A percentile compares a stretch with the other conserved stretches of the same genome.
Conservation (phyloP, 2,113 vertebrate species). For the Micromys minutus region DNA sequence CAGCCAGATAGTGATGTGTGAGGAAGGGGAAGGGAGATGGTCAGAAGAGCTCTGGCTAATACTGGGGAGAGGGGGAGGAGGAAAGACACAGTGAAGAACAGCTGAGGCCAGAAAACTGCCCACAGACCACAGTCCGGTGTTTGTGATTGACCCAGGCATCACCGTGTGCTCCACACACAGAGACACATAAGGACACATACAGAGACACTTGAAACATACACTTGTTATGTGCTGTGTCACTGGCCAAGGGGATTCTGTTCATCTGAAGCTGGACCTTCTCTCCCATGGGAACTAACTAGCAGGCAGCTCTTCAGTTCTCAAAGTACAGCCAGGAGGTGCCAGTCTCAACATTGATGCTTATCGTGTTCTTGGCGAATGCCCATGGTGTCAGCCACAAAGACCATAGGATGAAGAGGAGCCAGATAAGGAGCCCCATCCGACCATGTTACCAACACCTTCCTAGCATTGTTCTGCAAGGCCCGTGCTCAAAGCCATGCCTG, state of each 20-base stretch:
- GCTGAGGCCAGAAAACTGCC: not conserved
- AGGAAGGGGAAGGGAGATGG: not conserved
- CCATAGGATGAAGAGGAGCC: not conserved
- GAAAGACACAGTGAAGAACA: not conserved
- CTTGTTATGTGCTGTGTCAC: not conserved
- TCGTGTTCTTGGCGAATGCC: not conserved
- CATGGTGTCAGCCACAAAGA: slow-evolving; percentile 14
- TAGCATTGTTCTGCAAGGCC: slow-evolving; percentile 8
- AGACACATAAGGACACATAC: too few relatives aligned
- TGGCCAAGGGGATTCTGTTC: slow-evolving; percentile 31
- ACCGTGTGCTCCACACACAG: not conserved
- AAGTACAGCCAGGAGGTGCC: slow-evolving; percentile 41
- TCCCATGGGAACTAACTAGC: slow-evolving; percentile 35
- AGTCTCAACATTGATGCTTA: slow-evolving; percentile 10
- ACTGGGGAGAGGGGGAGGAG: accelerated
- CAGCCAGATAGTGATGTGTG: not conserved
- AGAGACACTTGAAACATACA: not conserved
- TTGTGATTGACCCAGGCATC: not conserved
- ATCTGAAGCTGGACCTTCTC: not conserved
- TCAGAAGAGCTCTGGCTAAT: not conserved
- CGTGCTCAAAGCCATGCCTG: not conserved
- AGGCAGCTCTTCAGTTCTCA: not conserved
- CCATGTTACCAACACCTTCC: not conserved
- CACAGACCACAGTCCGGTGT: not conserved
- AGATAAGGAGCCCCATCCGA: not conserved